Conservation (phyloP, 1,140 invertebrate species). For the Halyomorpha halys region DNA sequence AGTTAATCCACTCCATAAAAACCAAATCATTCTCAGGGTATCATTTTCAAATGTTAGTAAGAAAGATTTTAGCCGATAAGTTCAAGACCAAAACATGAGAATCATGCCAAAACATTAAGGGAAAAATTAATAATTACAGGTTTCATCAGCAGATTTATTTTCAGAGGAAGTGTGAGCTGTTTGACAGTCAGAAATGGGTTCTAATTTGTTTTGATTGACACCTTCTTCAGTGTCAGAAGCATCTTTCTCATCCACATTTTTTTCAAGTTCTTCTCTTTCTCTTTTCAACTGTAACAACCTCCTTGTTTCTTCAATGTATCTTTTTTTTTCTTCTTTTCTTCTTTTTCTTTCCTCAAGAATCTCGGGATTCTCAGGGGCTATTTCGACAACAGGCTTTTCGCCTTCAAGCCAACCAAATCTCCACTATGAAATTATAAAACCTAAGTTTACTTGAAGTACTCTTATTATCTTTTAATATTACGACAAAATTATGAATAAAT, state of each 20-base stretch:
- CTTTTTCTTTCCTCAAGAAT: constrained; percentile 27
- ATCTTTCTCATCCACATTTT: too few species aligned
- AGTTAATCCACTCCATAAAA: too few species aligned
- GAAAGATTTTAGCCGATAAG: too few species aligned
- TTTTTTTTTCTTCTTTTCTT: constrained; percentile 28
- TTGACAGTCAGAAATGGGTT: too few species aligned
- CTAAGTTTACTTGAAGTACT: background rate
- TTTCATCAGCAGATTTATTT: constrained; percentile 20
- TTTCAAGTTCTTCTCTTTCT: constrained; percentile 18
- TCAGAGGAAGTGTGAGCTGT: background rate
- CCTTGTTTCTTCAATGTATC: constrained; percentile 26
- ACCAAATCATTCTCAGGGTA: too few species aligned
- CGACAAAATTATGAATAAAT: too few species aligned
- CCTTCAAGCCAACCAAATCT: constrained; percentile 33
- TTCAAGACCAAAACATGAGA: background rate
- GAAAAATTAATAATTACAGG: background rate
- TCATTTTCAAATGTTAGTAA: too few species aligned
- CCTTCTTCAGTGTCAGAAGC: too few species aligned
- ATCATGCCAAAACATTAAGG: background rate
- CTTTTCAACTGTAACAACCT: constrained; percentile 23
- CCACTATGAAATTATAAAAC: constrained; percentile 20
- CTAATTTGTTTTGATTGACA: too few species aligned
- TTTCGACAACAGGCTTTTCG: constrained; percentile 28
- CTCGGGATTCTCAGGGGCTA: constrained; percentile 27
- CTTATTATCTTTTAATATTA: too few species aligned